Base-by-base conservation (phyloP, 2,113 vertebrate species). In the Archocentrus centrarchus region DNA sequence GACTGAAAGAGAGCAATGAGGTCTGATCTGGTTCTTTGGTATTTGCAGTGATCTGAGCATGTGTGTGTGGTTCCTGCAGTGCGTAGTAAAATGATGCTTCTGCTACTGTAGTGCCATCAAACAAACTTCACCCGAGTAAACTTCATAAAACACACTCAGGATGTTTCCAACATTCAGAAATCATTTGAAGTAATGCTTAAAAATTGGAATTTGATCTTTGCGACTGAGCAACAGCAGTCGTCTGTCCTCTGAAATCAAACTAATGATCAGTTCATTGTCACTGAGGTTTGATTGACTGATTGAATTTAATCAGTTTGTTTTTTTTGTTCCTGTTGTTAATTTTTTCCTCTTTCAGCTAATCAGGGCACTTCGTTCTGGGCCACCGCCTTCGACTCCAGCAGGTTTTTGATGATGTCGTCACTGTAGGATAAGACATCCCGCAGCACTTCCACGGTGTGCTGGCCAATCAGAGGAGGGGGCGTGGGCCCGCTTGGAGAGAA, bases 391-490 rank as follows among this genome's bases (percentile, higher is more conserved):
- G 90, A 63, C n/a, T 75, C 35, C 75, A 98, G 95, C 83, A 99
- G 94, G 60, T 95, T 88, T 14, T 83, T 79, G 75, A 99, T 95
- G 90, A 92, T 41, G 6, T 93, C 93, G 57, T 97, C 96, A 1
- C 95, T 78, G 6, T 99, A 99, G 3, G 94, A 92, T 84, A 99
- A 93, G 18, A 88, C 66, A 61, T 91, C 94, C 81, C 96, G 97
- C 91, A 99, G 94, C 90, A 99, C 93, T 88, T 97, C 96, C 7
- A 93, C 91, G 0, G 98, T 99, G 73, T 99, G 98, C 86, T 99
- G 97, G 20, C 98, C 97, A 68, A 97, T 90, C 87, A 98, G 83
- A 44, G 98, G 98, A 75, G 98, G 97, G 0, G 98, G 95, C 18
- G 80, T 94, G 1, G 97, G 95, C 58, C 93, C 81, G 5, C 85